Evolutionary conservation across 2,113 vertebrate species (phyloP).

Genomic region (Hipposideros armiger): DNA sequence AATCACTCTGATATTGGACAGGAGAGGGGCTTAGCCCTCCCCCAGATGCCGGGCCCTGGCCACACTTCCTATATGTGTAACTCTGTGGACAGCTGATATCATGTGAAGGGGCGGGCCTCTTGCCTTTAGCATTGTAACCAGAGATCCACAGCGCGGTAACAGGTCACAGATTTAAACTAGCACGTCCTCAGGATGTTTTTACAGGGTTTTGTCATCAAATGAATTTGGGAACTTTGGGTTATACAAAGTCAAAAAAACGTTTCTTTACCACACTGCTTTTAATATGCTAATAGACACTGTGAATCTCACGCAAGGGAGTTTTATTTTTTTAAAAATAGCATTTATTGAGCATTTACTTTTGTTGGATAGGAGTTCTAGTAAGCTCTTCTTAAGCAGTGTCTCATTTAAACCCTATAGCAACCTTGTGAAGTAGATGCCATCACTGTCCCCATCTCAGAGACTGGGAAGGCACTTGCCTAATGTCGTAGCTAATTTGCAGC

Average conservation of each 20-base stretch:
- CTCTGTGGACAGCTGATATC: background rate
- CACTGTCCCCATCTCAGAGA: background rate
- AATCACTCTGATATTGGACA: background rate
- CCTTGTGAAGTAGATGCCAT: background rate
- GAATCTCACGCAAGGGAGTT: background rate
- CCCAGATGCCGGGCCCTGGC: background rate
- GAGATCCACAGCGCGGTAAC: background rate
- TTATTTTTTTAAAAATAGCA: background rate
- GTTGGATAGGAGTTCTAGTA: background rate
- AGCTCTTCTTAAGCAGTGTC: background rate
- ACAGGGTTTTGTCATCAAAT: background rate
- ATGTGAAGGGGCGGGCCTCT: background rate
- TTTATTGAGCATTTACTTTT: background rate
- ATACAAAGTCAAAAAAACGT: background rate
- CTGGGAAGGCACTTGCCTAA: background rate
- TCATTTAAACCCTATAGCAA: background rate
- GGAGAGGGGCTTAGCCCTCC: background rate
- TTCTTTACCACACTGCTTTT: background rate
- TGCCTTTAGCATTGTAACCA: background rate
- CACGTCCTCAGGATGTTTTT: background rate
- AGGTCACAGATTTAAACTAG: background rate
- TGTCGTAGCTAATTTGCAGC: background rate
- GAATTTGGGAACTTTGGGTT: background rate
- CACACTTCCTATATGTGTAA: fast-evolving
- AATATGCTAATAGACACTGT: background rate